phyloP scores from a whole-genome alignment of 2,113 vertebrate species.

The Camelus dromedarius region DNA sequence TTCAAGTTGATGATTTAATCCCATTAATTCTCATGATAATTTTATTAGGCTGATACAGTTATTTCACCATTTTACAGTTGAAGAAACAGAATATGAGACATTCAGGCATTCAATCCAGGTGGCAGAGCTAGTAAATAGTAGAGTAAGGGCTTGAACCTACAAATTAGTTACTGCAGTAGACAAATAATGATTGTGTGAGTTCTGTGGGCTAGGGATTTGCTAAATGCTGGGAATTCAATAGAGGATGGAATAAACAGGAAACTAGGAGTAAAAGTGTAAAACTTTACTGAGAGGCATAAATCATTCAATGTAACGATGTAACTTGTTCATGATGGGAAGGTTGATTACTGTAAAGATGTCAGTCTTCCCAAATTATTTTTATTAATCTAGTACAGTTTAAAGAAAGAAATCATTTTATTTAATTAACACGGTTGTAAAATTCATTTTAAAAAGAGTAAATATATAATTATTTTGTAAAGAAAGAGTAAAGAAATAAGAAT shows the following conservation, averaged over 20 bases:
- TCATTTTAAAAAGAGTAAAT: neutral
- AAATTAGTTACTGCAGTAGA: neutral
- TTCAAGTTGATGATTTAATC: neutral
- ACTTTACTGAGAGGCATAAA: neutral
- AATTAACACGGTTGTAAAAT: neutral
- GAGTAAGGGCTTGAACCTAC: neutral
- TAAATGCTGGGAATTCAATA: neutral
- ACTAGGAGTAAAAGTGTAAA: slow-evolving; percentile 23
- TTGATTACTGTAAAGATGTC: slow-evolving; percentile 8
- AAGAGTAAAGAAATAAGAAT: neutral
- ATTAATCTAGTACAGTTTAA: neutral
- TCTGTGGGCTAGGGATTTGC: neutral
- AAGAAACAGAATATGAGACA: neutral
- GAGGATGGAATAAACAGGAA: neutral
- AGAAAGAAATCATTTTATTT: neutral
- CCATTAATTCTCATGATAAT: neutral
- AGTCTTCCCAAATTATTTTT: slow-evolving; percentile 8
- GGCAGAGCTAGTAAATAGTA: neutral
- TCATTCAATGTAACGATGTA: neutral
- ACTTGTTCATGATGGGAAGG: neutral
- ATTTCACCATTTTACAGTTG: neutral
- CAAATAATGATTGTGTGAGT: neutral
- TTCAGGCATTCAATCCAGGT: neutral
- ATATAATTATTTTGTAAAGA: neutral
- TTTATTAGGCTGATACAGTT: neutral